Evolutionary conservation across 1,140 invertebrate genomes (phyloP).

Genomic region (Rhizoglyphus robini): DNA sequence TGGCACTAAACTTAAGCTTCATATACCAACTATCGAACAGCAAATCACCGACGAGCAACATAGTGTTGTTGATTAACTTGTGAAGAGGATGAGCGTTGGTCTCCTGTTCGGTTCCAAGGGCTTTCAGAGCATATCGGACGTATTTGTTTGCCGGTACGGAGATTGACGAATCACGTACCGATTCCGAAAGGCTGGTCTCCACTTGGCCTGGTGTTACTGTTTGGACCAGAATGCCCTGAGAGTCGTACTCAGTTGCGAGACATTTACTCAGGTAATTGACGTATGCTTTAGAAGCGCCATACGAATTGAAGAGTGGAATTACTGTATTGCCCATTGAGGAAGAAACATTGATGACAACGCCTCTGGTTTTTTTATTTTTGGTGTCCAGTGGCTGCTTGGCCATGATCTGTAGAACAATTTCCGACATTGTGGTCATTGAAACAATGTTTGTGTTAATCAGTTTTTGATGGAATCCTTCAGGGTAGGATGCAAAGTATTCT

Average conservation of each 20-base stretch:
- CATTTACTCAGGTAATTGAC: neutral
- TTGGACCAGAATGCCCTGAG: conserved; percentile 56
- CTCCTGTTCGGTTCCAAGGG: neutral
- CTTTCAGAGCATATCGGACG: neutral
- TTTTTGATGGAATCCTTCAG: neutral
- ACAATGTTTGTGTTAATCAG: neutral
- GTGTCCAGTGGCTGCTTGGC: neutral
- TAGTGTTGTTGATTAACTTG: neutral
- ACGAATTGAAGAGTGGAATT: neutral
- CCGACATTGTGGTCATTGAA: neutral
- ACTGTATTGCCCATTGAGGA: neutral
- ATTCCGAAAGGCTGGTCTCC: conserved; percentile 59
- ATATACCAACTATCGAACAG: too few relatives aligned
- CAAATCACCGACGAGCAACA: too few relatives aligned
- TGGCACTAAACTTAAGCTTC: too few relatives aligned
- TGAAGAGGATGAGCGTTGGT: neutral
- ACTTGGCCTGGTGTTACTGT: conserved; percentile 72
- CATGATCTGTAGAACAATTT: neutral
- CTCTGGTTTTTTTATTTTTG: neutral
- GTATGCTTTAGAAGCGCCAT: neutral
- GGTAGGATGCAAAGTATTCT: conserved; percentile 17
- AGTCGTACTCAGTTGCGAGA: conserved; percentile 25
- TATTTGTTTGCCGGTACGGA: neutral
- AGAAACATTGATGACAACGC: neutral
- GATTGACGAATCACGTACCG: neutral